Evolutionary conservation across 2,797 vertebrate species (phyloP).

Genomic region (Malacoctenus gilli): DNA sequence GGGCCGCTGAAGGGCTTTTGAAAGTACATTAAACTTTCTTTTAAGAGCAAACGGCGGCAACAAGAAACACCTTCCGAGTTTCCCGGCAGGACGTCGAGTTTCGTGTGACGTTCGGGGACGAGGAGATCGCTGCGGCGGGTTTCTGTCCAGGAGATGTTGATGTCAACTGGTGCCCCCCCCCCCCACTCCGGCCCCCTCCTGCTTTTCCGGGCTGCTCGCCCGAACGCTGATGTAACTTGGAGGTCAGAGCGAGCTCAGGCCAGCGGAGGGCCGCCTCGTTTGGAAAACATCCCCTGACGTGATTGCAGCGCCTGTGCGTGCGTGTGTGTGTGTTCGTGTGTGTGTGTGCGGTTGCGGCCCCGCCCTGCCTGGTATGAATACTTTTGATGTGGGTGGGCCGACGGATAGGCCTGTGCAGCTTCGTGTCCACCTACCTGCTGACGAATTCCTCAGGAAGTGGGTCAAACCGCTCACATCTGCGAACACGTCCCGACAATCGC

Average conservation of each 20-base stretch:
- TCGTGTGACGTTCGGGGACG: too few relatives aligned
- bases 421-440: slow-evolving; percentile 36
- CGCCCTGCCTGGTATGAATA: slow-evolving; percentile 31
- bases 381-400: slow-evolving; percentile 7
- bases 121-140: too few relatives aligned
- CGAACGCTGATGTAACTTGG: slow-evolving; percentile 68
- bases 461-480: background rate
- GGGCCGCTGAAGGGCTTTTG: slow-evolving; percentile 37
- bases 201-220: slow-evolving; percentile 41
- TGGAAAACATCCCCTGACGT: slow-evolving; percentile 54
- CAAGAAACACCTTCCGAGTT: background rate
- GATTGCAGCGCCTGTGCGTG: slow-evolving; percentile 36
- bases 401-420: slow-evolving; percentile 2
- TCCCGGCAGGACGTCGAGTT: too few relatives aligned
- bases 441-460: slow-evolving; percentile 41
- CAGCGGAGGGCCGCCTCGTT: slow-evolving; percentile 41
- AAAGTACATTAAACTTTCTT: slow-evolving; percentile 27
- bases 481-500: too few relatives aligned
- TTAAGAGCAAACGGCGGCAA: background rate
- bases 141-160: too few relatives aligned
- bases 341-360: slow-evolving; percentile 38
- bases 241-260: slow-evolving; percentile 54
- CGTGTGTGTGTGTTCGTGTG: slow-evolving; percentile 40
- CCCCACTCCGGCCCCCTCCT: too few relatives aligned
- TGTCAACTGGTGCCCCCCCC: too few relatives aligned